Base-by-base conservation (phyloP, 2,888 invertebrate species). In the Diachrysia chrysitis region DNA sequence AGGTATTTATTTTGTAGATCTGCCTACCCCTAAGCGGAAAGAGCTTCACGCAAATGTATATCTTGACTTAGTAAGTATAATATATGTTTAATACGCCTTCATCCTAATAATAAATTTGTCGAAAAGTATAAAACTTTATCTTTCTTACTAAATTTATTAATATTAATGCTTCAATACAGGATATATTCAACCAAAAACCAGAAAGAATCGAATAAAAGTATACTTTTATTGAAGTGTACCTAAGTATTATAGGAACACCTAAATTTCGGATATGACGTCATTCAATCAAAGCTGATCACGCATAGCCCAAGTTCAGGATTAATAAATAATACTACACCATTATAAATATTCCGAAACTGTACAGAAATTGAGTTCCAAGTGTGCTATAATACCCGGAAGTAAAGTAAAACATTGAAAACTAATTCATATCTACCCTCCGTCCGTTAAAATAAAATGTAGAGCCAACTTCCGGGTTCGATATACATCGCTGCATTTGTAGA, bases 381-480 rank as follows among this genome's bases (percentile, higher is more conserved):
- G 42, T 42, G 16, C n/a, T n/a, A 16, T 14, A 12, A 14, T 0
- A 64, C 62, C 63, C 61, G 74, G 70, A 76, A 78, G 25, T 70
- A 63, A 60, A 51, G 56, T 48, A 42, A 58, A 63, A 63, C 62
- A 71, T 78, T 63, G 66, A 64, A 46, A 61, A 35, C 35, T 63
- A 60, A 78, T 64, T 59, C 59, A 60, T 63, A 81, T 78, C 69
- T 78, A 71, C 78, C 81, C 81, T 66, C 81, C 16, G 32, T 57
- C 57, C 37, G 42, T n/a, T 5, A 42, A 42, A 42, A 51, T 56
- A 42, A 23, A 69, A 59, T 53, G 51, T 71, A 63, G 62, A 35
- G 56, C 51, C 51, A 59, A 72, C 69, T 78, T 78, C 78, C 78
- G 58, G 63, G 48, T 75, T 21, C 69, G 69, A 58, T 32, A 73